Conservation (phyloP, 2,797 vertebrate species). For the Myripristis jacobus region DNA sequence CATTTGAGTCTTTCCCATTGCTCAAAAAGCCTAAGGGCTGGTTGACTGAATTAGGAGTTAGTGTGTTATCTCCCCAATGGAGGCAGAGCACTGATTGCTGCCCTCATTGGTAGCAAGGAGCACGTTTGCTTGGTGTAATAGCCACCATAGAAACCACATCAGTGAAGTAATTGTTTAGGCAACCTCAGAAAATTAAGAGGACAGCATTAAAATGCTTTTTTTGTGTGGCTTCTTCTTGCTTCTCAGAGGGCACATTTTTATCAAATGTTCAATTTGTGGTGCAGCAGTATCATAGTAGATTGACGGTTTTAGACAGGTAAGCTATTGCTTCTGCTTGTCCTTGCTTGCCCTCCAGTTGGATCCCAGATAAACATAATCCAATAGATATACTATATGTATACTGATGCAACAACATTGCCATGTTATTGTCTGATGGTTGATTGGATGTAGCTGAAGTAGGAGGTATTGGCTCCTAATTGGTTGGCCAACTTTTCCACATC, state of each 20-base stretch:
- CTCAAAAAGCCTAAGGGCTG: conserved; percentile 71
- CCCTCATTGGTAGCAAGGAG: conserved; percentile 77
- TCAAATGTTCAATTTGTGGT: conserved; percentile 63
- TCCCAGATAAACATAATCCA: not conserved
- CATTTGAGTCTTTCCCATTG: conserved; percentile 74
- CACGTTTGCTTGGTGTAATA: conserved; percentile 80
- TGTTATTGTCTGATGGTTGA: not conserved
- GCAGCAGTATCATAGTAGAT: conserved; percentile 31
- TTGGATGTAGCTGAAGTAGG: too few relatives aligned
- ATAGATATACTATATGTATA: not conserved
- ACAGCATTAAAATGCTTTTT: conserved; percentile 71
- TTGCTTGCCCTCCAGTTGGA: not conserved
- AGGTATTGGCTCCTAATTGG: too few relatives aligned
- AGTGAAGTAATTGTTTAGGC: conserved; percentile 81
- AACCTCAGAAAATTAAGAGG: conserved; percentile 79
- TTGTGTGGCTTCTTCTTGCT: conserved; percentile 44
- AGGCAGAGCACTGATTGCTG: conserved; percentile 77
- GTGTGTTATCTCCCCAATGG: conserved; percentile 78
- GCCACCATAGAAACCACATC: conserved; percentile 81
- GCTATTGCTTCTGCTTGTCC: not conserved
- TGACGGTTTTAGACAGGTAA: conserved; percentile 38
- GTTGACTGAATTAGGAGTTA: conserved; percentile 80
- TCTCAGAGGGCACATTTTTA: conserved; percentile 52
- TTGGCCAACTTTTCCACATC: too few relatives aligned
- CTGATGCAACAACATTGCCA: not conserved